Evolutionary conservation across 2,888 invertebrate genomes (phyloP), one percentile per base, ranked within the genome.

Genomic region (Silvanus unidentatus): DNA sequence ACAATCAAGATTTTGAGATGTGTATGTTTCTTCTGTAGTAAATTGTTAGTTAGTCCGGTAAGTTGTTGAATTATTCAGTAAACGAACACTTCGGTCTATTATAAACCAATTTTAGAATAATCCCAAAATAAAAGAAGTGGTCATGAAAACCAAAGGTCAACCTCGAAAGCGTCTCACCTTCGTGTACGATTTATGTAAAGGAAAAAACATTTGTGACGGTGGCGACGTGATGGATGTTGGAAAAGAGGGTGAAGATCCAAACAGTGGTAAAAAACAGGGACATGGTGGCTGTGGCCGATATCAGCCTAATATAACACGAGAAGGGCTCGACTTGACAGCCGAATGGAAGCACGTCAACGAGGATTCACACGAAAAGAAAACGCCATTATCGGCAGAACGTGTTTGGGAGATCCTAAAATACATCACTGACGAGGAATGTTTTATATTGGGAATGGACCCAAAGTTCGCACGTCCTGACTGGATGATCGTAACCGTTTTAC

Each of bases 291-390:
- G 99, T 74, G 99, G 99, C 59, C 84, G 98, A 57, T 97, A 94
- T 66, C 99, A 99, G 68, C 99, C 99, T 1, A 90, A 86, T 43
- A 88, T 98, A 41, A 78, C 91, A 48, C 76, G 96, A 45, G 80
- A 82, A 29, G 98, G 97, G 0, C 75, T 99, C 36, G 98, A 99
- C 61, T 76, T 99, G 34, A 84, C 88, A 1, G 98, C 97, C 1
- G 98, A 99, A 73, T 99, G 99, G 99, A 99, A 95, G 73, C 88
- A 97, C 70, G 84, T 92, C 0, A 99, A 99, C 73, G 99, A 99
- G 75, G 98, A 99, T 64, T 89, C 94, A 4, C 97, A 98, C 73
- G 96, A 99, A 68, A 89, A 91, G 67, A 98, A 99, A 73, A 94
- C 96, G 12, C 75, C 79, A 1, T 77, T 99, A 5, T 90, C 92